Evolutionary conservation across 2,797 vertebrate species (phyloP).

Genomic region (Onychomys torridus): DNA sequence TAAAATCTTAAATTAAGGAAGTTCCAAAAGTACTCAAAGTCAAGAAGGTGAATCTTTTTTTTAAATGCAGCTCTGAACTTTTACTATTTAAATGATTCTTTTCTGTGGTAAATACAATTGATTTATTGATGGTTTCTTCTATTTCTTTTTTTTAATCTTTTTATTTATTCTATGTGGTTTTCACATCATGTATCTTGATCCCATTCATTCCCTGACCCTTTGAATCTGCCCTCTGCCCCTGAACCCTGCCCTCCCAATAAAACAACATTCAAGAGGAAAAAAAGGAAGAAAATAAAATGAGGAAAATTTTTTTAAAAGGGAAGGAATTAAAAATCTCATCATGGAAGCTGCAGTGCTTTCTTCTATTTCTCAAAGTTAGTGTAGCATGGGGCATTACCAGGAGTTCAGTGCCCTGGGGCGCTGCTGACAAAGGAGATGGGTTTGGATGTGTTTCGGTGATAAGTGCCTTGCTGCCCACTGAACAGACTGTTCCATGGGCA

Average conservation of each 20-base stretch:
- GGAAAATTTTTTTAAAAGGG: neutral
- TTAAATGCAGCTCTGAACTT: neutral
- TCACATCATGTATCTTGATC: neutral
- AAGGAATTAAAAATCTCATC: neutral
- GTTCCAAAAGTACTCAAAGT: slow-evolving; percentile 41
- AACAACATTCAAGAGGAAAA: neutral
- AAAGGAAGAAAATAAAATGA: neutral
- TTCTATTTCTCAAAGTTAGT: slow-evolving; percentile 8
- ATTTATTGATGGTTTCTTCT: slow-evolving; percentile 14
- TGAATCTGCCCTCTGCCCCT: neutral
- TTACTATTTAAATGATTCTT: neutral
- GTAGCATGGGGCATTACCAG: neutral
- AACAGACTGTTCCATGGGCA: neutral
- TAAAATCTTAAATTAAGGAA: slow-evolving; percentile 44
- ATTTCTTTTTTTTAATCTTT: neutral
- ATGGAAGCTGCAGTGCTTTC: neutral
- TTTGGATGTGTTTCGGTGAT: neutral
- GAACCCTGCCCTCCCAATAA: rapidly evolving
- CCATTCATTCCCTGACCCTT: neutral
- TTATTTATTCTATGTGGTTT: neutral
- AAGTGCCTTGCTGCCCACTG: neutral
- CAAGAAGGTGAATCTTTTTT: neutral
- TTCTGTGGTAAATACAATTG: neutral
- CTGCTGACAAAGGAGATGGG: neutral
- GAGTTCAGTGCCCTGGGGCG: neutral